Conservation (phyloP, 2,113 vertebrate species). For the Argyrosomus japonicus region DNA sequence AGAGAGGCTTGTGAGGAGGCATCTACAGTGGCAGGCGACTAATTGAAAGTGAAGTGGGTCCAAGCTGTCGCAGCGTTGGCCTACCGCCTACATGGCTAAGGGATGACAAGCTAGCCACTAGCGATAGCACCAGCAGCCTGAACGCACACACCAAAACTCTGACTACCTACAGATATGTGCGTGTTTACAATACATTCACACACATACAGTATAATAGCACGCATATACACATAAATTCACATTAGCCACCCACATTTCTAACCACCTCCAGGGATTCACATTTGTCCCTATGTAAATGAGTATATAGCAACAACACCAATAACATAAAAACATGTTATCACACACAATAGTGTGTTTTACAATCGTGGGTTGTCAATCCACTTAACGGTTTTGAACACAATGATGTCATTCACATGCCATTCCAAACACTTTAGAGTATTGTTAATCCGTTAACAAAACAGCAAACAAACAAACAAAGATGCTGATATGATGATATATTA, state of each 20-base stretch:
- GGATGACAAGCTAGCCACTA: constrained; percentile 21
- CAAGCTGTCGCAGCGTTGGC: constrained; percentile 38
- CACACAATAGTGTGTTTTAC: neutral
- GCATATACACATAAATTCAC: neutral
- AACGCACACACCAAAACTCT: neutral
- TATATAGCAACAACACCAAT: neutral
- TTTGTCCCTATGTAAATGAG: neutral
- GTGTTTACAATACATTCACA: neutral
- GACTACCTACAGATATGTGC: neutral
- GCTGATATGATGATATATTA: neutral
- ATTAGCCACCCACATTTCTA: neutral
- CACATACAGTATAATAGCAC: neutral
- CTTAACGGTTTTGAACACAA: neutral
- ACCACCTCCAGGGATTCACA: neutral
- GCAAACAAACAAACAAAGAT: neutral
- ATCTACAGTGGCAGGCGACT: constrained; percentile 48
- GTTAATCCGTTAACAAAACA: neutral
- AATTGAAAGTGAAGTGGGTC: constrained; percentile 57
- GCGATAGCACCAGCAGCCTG: neutral
- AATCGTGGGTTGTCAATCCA: neutral
- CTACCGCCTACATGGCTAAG: constrained; percentile 30
- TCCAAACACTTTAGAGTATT: neutral
- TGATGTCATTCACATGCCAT: neutral
- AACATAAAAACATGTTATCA: neutral
- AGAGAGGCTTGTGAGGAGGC: constrained; percentile 44